Evolutionary conservation across 2,797 vertebrate genomes (phyloP), one percentile per base, ranked within the genome.

Genomic region (Sardinella longiceps): DNA sequence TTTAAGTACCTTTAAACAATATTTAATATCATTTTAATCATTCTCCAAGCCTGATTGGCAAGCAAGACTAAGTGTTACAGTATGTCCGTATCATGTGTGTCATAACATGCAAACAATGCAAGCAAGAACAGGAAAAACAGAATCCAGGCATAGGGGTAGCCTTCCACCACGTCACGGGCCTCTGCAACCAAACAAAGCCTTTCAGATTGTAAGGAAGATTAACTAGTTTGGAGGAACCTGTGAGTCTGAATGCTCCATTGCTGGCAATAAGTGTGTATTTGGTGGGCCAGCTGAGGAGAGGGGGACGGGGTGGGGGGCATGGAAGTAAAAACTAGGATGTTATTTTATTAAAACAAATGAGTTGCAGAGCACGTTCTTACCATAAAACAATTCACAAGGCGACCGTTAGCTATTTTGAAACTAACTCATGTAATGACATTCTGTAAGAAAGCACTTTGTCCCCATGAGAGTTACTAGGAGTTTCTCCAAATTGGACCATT

Each of bases 311-410:
- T 6, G n/a, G 37, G 28, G 39, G 28, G 14, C 60, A 66, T 33
- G 60, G 60, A 15, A 28, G 25, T 14, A n/a, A 60, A 60, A 66
- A 74, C 37, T 74, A 74, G 66, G 66, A 74, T 74, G 66, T 74
- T 74, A 74, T 74, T 74, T 74, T 74, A 33, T 74, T 74, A 33
- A 74, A 74, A 74, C 30, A 74, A 74, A 74, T 74, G 30, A 74
- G 66, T 74, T 74, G 39, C 66, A 37, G 66, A 74, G 28, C 66
- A 20, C 66, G 18, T 74, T 74, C 66, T 74, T 74, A 74, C 66
- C 66, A 74, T 74, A 74, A 74, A 74, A 74, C 66, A 74, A 74
- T 74, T 74, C 66, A 74, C 66, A 74, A 74, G 66, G 66, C 66
- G 30, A 74, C 66, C 30, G 30, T 39, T 37, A 74, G 66, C 66